A percentile compares a stretch with the other conserved stretches of the same genome.
These are phyloP conservation scores for Eucera pruinosa DNA, from an alignment of 2,888 invertebrate genomes.

Conservation along the genomic window DNA sequence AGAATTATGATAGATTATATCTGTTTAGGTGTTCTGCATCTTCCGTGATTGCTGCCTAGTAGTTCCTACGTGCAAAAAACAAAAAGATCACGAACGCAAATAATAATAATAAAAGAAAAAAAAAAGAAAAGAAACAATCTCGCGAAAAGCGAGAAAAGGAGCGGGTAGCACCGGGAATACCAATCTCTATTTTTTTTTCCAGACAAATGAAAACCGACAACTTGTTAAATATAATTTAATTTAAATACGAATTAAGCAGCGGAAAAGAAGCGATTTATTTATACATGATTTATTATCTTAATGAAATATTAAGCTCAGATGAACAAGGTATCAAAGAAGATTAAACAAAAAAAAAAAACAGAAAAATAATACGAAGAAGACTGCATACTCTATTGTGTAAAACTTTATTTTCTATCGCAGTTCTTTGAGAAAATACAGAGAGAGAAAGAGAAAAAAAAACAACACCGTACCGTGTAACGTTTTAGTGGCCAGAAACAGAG, in stretches of 20 bases:
- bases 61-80: slow-evolving; percentile 76
- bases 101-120: no score
- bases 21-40: slow-evolving; percentile 72
- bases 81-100: no score
- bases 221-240: slow-evolving; percentile 81
- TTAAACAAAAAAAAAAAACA: no score
- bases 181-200: slow-evolving; percentile 67
- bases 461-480: no score
- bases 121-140: no score
- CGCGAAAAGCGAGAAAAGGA: slow-evolving; percentile 64
- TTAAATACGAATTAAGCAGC: slow-evolving; percentile 75
- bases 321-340: slow-evolving; percentile 58
- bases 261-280: slow-evolving; percentile 72
- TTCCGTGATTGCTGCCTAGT: slow-evolving; percentile 77
- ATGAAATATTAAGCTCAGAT: slow-evolving; percentile 59
- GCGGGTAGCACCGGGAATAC: slow-evolving; percentile 71
- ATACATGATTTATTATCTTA: slow-evolving; percentile 56
- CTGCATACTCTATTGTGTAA: slow-evolving; percentile 62
- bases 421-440: slow-evolving; percentile 34
- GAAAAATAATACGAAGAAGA: no score
- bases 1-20: slow-evolving; percentile 69
- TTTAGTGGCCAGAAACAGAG: slow-evolving; percentile 36
- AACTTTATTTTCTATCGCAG: slow-evolving; percentile 54
- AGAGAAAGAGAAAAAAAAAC: no score
- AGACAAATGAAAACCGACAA: slow-evolving; percentile 58